phyloP scores from a whole-genome alignment of 2,797 vertebrate genomes.

The Syncerus caffer region DNA sequence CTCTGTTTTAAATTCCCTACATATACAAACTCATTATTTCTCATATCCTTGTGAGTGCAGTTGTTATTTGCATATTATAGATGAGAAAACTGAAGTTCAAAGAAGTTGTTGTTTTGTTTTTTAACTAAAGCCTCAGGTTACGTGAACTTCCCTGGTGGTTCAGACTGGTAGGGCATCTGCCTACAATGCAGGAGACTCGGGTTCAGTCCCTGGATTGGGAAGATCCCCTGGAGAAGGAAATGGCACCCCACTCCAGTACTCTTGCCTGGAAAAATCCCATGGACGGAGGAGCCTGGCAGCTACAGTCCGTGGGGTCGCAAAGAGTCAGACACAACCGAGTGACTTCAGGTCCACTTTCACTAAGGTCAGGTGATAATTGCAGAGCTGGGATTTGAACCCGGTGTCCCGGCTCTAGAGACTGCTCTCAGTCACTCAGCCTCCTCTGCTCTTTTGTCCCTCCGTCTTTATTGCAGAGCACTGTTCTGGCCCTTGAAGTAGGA shows the following conservation, averaged over 20 bases:
- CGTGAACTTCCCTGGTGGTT: not conserved
- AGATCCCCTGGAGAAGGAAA: not conserved
- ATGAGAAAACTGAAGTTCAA: not conserved
- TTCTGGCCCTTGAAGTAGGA: not conserved
- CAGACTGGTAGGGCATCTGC: not conserved
- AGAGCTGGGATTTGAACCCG: not conserved
- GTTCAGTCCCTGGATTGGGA: not conserved
- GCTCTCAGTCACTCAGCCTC: not conserved
- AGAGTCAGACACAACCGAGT: not conserved
- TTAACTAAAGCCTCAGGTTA: not conserved
- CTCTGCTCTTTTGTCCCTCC: not conserved
- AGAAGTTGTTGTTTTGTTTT: not conserved
- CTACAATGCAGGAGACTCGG: not conserved
- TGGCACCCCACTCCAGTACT: not conserved
- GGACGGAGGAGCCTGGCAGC: not conserved
- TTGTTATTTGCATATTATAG: not conserved
- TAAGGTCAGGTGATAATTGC: not conserved
- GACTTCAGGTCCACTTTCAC: not conserved
- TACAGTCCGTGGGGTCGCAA: not conserved
- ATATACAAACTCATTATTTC: not conserved
- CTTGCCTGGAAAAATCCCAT: not conserved
- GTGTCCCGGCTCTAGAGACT: not conserved
- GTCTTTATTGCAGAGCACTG: not conserved
- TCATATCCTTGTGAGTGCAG: not conserved
- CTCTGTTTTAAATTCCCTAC: not conserved